Percentiles rank a stretch among this genome's conserved stretches.
Conservation (phyloP, 2,888 invertebrate species). For the Pharmacophagus antenor region DNA sequence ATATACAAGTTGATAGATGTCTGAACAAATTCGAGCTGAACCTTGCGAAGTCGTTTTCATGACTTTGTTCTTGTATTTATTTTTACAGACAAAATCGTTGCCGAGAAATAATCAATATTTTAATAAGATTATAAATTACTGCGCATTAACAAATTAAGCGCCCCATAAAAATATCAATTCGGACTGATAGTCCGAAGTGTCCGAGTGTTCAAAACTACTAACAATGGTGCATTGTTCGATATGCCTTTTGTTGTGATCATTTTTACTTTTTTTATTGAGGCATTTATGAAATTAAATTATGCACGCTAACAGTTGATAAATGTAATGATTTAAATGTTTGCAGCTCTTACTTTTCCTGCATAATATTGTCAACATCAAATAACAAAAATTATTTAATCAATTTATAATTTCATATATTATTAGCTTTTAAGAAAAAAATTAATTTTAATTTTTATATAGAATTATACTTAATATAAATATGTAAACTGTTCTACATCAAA, state of each 20-base stretch:
- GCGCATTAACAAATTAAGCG: too few species aligned
- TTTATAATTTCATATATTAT: constrained; percentile 5
- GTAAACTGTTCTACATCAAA: constrained; percentile 1
- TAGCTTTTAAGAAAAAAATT: constrained; percentile 27
- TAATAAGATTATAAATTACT: not conserved
- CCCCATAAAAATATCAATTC: not conserved
- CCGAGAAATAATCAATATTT: not conserved
- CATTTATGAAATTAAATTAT: not conserved
- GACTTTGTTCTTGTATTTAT: not conserved
- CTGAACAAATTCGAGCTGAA: too few species aligned
- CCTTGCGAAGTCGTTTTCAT: not conserved
- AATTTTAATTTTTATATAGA: constrained; percentile 11
- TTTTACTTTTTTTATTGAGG: not conserved
- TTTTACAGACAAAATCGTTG: not conserved
- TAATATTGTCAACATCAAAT: not conserved
- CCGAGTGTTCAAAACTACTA: constrained; percentile 13
- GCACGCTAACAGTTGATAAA: not conserved
- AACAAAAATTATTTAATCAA: too few species aligned
- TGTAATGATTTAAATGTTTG: not conserved
- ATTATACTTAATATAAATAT: constrained; percentile 10
- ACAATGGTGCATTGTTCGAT: constrained; percentile 16
- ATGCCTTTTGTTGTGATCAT: constrained; percentile 9
- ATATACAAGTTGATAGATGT: not conserved
- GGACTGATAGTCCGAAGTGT: not conserved
- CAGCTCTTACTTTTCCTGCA: constrained; percentile 1